Base-by-base conservation (phyloP, 2,888 invertebrate genomes). In the Loripinus fragilis region DNA sequence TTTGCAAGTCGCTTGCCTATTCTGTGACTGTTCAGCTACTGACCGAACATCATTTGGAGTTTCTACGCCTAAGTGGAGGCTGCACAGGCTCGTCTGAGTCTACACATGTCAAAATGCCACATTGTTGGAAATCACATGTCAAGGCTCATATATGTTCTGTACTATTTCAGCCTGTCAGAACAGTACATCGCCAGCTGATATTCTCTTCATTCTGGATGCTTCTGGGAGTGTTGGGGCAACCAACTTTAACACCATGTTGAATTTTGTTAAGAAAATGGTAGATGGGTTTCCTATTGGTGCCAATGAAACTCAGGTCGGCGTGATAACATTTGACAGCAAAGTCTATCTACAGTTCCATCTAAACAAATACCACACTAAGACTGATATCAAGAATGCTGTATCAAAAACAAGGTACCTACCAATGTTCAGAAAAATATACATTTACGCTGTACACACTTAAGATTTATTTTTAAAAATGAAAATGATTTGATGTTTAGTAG, bases 151-250 rank as follows among this genome's bases (percentile, higher is more conserved):
- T n/a, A n/a, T n/a, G n/a, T n/a, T n/a, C n/a, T n/a, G n/a, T n/a
- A n/a, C n/a, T n/a, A n/a, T 38, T 38, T 5, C 12, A 38, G 38
- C 38, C 12, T 38, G 38, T 12, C 7, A 8, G 38, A 81, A 74
- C 50, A 81, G 85, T 0, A 72, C 86, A 0, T 80, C 79, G 74
- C 87, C 85, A 25, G 90, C 90, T 0, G 91, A 92, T 80, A 86
- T 92, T 23, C 88, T 87, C 7, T 91, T 92, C 81, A 85, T 91
- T 35, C 78, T 92, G 42, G 92, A 92, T 80, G 88, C 90, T 5
- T 90, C 90, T 25, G 91, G 90, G 35, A 90, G 90, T 75, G 88
- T 90, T 28, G 89, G 89, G 12, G 72, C 83, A 35, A 74, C 83
- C 35, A 89, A 89, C 69, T 91, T 89, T 83, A 80, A 87, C 23